Percentiles rank a stretch among this genome's conserved stretches.
These are phyloP conservation scores for Sus cebifrons DNA, from an alignment of 2,797 vertebrate genomes.

Conservation along the genomic window DNA sequence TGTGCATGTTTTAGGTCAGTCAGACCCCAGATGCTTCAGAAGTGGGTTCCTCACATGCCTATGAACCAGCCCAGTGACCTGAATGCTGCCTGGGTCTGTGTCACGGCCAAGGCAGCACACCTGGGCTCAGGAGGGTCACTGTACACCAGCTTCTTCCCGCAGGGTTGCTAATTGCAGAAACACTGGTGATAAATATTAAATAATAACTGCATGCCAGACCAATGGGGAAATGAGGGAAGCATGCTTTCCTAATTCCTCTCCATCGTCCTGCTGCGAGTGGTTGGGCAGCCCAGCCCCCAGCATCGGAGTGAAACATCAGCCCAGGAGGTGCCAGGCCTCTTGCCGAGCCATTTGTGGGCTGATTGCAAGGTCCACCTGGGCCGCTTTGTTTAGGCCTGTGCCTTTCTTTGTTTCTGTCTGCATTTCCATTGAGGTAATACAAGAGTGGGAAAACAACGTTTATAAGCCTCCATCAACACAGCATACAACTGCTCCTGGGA, in stretches of 20 bases:
- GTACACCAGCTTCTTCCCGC: background rate
- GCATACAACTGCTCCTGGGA: background rate
- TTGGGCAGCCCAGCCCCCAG: background rate
- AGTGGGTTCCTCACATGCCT: background rate
- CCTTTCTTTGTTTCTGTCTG: background rate
- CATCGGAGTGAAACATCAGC: background rate
- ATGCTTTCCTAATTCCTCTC: background rate
- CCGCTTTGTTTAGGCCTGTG: background rate
- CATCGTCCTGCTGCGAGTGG: background rate
- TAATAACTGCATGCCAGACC: background rate
- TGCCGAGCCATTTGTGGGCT: background rate
- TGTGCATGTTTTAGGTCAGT: background rate
- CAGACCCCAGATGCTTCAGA: background rate
- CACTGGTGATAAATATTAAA: background rate
- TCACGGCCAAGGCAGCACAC: background rate
- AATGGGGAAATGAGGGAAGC: constrained; percentile 36
- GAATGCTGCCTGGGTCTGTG: fast-evolving
- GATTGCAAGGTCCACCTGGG: background rate
- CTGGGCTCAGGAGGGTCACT: background rate
- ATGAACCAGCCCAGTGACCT: fast-evolving
- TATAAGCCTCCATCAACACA: background rate
- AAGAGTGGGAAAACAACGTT: constrained; percentile 26
- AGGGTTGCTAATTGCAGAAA: background rate
- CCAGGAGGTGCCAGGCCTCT: background rate
- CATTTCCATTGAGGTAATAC: background rate